Evolutionary conservation across 2,113 vertebrate genomes (phyloP).

Genomic region (Rattus rattus): DNA sequence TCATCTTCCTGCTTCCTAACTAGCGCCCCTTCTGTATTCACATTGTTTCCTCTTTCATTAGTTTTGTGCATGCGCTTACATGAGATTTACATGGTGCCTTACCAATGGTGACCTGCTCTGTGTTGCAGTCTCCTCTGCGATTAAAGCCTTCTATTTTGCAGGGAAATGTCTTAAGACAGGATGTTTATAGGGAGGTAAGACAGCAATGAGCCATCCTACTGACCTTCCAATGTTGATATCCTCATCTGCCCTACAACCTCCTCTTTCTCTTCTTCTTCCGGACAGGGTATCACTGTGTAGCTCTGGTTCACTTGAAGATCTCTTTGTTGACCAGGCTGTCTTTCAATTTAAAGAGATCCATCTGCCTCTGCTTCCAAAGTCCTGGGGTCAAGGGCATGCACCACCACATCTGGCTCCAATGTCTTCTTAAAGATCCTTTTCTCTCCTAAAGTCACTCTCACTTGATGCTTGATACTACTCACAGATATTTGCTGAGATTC

Average conservation of each 20-base stretch:
- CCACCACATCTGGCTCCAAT: neutral
- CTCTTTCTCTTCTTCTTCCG: neutral
- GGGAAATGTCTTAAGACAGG: neutral
- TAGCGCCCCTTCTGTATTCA: too few species aligned
- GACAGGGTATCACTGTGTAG: neutral
- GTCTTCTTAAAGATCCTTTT: constrained; percentile 20
- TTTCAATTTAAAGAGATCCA: neutral
- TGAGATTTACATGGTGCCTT: neutral
- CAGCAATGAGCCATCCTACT: neutral
- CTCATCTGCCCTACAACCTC: neutral
- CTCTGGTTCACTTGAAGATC: neutral
- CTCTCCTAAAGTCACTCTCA: neutral
- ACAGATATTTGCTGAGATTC: neutral
- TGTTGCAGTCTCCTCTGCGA: neutral
- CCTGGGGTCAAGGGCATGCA: neutral
- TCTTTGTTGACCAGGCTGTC: neutral
- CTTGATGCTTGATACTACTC: neutral
- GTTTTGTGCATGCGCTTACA: too few species aligned
- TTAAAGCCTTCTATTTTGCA: neutral
- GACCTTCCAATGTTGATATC: neutral
- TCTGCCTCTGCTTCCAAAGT: neutral
- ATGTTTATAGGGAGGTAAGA: neutral
- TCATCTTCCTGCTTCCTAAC: neutral
- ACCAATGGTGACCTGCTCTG: neutral
- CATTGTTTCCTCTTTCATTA: neutral